Percentiles rank a stretch among this genome's conserved stretches.
phyloP scores from a whole-genome alignment of 2,113 vertebrate genomes.

The Prochilodus magdalenae region DNA sequence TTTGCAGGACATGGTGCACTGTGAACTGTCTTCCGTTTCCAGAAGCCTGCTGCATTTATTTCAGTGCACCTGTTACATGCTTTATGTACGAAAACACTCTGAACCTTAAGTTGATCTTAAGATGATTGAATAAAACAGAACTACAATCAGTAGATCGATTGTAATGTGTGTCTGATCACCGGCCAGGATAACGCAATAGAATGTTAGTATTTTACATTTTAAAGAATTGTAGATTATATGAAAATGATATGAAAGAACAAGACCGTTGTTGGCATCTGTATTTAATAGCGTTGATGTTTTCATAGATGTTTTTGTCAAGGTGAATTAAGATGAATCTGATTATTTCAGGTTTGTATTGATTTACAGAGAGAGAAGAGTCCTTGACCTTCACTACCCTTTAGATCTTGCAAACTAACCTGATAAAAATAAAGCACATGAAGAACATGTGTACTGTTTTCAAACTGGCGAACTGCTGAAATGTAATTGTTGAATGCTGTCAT shows the following conservation, averaged over 20 bases:
- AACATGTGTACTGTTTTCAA: no score
- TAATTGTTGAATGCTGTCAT: slow-evolving; percentile 3
- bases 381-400: neutral
- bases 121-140: neutral
- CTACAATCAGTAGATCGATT: neutral
- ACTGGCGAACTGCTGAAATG: no score
- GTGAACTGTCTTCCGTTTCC: neutral
- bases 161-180: neutral
- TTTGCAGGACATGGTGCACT: slow-evolving; percentile 18
- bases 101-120: neutral
- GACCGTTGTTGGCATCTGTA: neutral
- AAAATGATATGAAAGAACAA: neutral
- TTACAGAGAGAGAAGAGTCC: neutral
- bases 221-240: neutral
- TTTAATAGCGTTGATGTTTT: neutral
- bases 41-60: slow-evolving; percentile 3
- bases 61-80: slow-evolving; percentile 18
- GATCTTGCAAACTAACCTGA: neutral
- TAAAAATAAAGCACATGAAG: slow-evolving; percentile 11
- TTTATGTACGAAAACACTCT: neutral
- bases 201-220: neutral
- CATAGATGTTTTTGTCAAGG: neutral
- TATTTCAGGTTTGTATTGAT: neutral
- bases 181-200: neutral
- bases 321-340: neutral